These are phyloP conservation scores for Clarias pachynema DNA, from an alignment of 2,797 vertebrate species.

Conservation along the genomic window DNA sequence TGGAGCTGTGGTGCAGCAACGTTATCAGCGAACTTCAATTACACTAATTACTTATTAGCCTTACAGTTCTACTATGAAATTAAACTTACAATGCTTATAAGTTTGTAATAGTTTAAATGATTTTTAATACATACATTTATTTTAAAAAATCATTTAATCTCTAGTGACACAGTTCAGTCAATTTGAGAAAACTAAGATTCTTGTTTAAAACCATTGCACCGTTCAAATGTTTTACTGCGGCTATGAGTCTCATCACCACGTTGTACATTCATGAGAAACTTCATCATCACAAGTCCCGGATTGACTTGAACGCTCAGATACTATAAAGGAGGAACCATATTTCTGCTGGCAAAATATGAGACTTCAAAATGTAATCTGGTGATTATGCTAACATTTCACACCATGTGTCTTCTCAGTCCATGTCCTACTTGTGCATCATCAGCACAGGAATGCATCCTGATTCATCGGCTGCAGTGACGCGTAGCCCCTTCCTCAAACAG, in stretches of 20 bases:
- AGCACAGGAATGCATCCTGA: constrained; percentile 47
- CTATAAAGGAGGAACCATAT: no score
- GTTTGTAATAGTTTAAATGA: not conserved
- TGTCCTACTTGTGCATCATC: constrained; percentile 19
- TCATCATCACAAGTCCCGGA: no score
- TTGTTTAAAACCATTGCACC: no score
- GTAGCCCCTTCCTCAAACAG: not conserved
- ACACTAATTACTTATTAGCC: not conserved
- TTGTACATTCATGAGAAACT: no score
- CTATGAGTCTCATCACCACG: no score
- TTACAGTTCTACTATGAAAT: not conserved
- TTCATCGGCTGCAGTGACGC: constrained; percentile 35
- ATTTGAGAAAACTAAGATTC: no score
- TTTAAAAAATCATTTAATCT: no score
- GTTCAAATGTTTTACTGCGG: no score
- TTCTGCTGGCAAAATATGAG: not conserved
- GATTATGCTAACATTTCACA: not conserved
- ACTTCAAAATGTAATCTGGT: not conserved
- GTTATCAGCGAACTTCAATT: not conserved
- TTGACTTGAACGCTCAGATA: no score
- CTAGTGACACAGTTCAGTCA: no score
- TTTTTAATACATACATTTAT: not conserved
- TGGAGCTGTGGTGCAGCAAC: not conserved
- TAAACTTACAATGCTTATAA: not conserved
- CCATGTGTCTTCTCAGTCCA: not conserved